phyloP scores from a whole-genome alignment of 2,113 vertebrate species.

The Drymodes brunneopygia region DNA sequence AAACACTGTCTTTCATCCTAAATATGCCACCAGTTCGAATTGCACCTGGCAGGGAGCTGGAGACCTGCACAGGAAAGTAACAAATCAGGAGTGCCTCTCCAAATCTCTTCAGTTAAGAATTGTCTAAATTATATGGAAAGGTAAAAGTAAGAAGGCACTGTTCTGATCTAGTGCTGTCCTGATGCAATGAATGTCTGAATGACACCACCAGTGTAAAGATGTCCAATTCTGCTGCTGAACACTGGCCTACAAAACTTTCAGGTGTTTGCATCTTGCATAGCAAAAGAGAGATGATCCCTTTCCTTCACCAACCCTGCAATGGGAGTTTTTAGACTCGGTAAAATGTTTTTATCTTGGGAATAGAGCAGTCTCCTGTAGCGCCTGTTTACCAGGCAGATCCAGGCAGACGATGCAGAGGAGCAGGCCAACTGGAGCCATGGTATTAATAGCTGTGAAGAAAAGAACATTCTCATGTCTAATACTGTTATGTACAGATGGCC shows the following conservation, averaged over 20 bases:
- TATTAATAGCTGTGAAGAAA: constrained; percentile 48
- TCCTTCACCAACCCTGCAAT: background rate
- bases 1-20: background rate
- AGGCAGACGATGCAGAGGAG: background rate
- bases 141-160: background rate
- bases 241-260: background rate
- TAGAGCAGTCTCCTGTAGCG: background rate
- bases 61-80: background rate
- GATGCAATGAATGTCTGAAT: background rate
- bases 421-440: background rate
- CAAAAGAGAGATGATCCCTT: background rate
- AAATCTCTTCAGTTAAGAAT: background rate
- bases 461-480: constrained; percentile 35
- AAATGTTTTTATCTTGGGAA: background rate
- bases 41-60: background rate
- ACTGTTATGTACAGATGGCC: constrained; percentile 22
- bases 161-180: background rate
- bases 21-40: background rate
- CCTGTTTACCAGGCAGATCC: background rate
- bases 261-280: background rate
- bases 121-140: background rate
- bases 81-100: background rate
- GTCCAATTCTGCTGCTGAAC: background rate
- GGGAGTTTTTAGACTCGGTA: background rate
- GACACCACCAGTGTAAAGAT: accelerated